Evolutionary conservation across 2,113 vertebrate species (phyloP).

Genomic region (Rhombomys opimus): DNA sequence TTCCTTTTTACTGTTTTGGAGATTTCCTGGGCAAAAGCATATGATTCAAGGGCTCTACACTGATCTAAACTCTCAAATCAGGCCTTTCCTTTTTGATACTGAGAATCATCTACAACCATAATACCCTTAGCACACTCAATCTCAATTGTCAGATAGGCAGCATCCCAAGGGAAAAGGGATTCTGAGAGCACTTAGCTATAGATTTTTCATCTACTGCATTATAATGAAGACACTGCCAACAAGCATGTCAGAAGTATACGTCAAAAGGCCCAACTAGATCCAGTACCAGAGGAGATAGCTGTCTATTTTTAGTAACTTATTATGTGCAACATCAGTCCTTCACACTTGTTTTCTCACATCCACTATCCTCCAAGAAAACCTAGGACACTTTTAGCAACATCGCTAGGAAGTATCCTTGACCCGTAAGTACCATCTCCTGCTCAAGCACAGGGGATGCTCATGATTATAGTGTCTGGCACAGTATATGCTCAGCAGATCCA

Average conservation of each 20-base stretch:
- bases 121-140: neutral
- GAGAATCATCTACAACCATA: neutral
- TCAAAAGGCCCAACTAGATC: neutral
- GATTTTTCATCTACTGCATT: neutral
- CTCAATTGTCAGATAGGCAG: neutral
- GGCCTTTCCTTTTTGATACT: neutral
- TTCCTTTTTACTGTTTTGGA: neutral
- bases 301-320: neutral
- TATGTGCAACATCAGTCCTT: neutral
- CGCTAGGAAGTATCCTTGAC: too few species aligned
- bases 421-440: neutral
- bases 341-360: neutral
- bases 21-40: neutral
- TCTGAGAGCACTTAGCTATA: neutral
- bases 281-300: neutral
- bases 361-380: neutral
- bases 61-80: neutral
- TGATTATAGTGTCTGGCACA: fast-evolving
- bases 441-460: neutral
- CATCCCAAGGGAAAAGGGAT: neutral
- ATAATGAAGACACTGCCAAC: neutral
- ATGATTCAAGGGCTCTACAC: neutral
- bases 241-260: neutral
- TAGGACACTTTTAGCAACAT: neutral
- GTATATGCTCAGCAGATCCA: neutral